Conservation (phyloP, 2,888 invertebrate species). For the Baronia brevicornis region DNA sequence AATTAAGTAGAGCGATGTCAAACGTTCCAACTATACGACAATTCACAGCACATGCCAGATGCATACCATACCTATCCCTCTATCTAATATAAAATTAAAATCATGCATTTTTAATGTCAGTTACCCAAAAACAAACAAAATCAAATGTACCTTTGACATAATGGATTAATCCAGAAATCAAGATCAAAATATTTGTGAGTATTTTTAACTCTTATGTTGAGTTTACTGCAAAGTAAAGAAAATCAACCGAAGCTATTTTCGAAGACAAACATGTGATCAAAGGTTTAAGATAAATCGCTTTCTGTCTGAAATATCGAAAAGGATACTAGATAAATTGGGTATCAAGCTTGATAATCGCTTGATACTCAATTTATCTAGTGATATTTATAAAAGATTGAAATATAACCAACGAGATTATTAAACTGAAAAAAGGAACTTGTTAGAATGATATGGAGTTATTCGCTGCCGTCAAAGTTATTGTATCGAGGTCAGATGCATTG, state of each 20-base stretch:
- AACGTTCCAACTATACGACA: neutral
- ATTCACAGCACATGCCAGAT: too few species aligned
- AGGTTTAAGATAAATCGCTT: constrained; percentile 44
- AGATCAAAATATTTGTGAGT: constrained; percentile 2
- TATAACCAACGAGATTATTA: constrained; percentile 6
- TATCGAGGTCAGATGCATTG: constrained; percentile 12
- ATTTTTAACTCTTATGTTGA: neutral
- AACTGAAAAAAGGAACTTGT: constrained; percentile 5
- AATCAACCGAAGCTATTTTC: constrained; percentile 23
- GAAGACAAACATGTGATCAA: constrained; percentile 33
- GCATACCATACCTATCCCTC: too few species aligned
- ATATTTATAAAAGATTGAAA: constrained; percentile 27
- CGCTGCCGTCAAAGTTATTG: constrained; percentile 5
- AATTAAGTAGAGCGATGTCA: neutral
- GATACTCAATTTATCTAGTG: constrained; percentile 34
- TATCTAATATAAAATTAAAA: too few species aligned
- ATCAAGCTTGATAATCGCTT: constrained; percentile 37
- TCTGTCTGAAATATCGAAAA: constrained; percentile 36
- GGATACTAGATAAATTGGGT: constrained; percentile 33
- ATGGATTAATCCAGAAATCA: constrained; percentile 2
- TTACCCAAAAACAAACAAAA: constrained; percentile 4
- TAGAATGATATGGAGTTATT: constrained; percentile 7
- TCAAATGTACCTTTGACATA: neutral
- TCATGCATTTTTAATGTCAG: too few species aligned
- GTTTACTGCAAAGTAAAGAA: constrained; percentile 13